Percentiles rank a stretch among this genome's conserved stretches.
Conservation (phyloP, 2,888 invertebrate genomes). For the Caenorhabditis panamensis region DNA sequence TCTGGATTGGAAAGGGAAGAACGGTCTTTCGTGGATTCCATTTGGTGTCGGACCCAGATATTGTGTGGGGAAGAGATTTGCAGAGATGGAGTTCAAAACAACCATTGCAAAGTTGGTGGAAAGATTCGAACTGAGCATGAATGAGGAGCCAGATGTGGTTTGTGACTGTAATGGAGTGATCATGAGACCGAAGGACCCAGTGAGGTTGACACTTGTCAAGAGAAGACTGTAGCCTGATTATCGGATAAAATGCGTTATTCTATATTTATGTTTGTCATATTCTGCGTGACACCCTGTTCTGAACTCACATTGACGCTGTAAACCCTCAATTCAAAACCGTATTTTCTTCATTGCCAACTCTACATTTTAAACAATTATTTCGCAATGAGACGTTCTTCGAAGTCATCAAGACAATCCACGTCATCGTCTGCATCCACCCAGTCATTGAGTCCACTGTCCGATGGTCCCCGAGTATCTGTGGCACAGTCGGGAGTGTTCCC, state of each 20-base stretch:
- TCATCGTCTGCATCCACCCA: neutral
- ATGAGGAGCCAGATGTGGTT: slow-evolving; percentile 22
- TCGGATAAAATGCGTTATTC: no score
- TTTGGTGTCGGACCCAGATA: slow-evolving; percentile 78
- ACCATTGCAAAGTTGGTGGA: slow-evolving; percentile 67
- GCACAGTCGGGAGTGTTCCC: neutral
- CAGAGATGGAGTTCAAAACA: slow-evolving; percentile 78
- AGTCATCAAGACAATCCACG: neutral
- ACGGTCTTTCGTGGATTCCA: slow-evolving; percentile 73
- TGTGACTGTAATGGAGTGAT: slow-evolving; percentile 49
- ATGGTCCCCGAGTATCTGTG: neutral
- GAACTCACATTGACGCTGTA: no score
- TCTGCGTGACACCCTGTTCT: no score
- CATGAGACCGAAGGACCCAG: slow-evolving; percentile 51
- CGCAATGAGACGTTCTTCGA: neutral
- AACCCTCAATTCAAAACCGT: no score
- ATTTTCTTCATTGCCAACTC: no score
- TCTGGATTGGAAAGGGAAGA: slow-evolving; percentile 56
- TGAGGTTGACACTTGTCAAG: slow-evolving; percentile 10
- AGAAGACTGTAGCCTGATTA: neutral
- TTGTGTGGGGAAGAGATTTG: slow-evolving; percentile 78
- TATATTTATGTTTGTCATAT: no score
- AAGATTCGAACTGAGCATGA: slow-evolving; percentile 49
- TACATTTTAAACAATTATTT: neutral
- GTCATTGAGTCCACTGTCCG: neutral